phyloP scores from a whole-genome alignment of 2,113 vertebrate genomes.

The Arothron firmamentum region DNA sequence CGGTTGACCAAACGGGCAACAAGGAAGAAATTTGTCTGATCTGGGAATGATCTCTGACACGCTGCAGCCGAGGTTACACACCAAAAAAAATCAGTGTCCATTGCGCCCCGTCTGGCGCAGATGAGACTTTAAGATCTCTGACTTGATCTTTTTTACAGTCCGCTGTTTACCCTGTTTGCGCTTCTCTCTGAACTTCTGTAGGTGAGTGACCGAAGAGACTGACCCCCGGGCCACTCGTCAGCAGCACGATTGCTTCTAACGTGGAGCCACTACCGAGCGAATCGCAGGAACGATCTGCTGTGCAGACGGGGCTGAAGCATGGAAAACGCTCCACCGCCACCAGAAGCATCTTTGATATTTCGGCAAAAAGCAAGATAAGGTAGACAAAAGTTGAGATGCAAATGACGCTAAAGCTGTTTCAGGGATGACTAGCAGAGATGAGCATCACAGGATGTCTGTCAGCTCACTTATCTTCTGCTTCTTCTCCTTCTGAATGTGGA shows the following conservation, averaged over 20 bases:
- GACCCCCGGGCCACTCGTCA: background rate
- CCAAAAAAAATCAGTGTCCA: conserved; percentile 19
- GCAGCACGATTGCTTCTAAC: background rate
- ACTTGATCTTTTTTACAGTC: conserved; percentile 4
- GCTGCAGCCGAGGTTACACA: background rate
- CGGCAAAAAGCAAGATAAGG: conserved; percentile 1
- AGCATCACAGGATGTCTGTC: too few relatives aligned
- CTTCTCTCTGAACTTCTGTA: background rate
- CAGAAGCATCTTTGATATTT: too few relatives aligned
- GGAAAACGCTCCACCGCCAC: too few relatives aligned
- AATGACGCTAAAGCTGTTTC: too few relatives aligned
- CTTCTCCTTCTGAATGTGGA: too few relatives aligned
- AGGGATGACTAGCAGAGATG: too few relatives aligned
- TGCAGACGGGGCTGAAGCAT: background rate
- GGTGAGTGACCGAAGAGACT: background rate
- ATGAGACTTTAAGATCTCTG: conserved; percentile 29
- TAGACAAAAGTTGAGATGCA: too few relatives aligned
- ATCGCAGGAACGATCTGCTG: too few relatives aligned
- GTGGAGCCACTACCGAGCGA: too few relatives aligned
- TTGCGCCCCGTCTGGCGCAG: conserved; percentile 44
- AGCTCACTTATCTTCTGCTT: too few relatives aligned
- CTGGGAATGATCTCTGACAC: background rate
- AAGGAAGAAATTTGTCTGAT: conserved; percentile 6
- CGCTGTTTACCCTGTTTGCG: too few relatives aligned
- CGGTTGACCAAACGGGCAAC: conserved; percentile 1